phyloP scores from a whole-genome alignment of 2,113 vertebrate species.

The Zapornia atra region DNA sequence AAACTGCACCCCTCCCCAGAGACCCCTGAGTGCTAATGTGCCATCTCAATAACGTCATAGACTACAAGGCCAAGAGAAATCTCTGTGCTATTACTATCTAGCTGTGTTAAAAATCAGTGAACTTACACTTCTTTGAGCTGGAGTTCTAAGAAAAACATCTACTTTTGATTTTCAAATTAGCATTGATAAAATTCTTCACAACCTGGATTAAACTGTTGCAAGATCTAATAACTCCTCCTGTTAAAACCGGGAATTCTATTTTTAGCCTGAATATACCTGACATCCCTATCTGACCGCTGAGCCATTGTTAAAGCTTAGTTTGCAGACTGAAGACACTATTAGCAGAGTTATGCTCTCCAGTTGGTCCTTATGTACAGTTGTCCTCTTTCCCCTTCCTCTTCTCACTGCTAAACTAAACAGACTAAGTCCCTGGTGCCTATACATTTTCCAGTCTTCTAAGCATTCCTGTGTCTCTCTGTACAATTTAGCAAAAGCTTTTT shows the following conservation, averaged over 20 bases:
- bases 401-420: neutral
- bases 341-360: neutral
- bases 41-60: neutral
- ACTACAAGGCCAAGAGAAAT: neutral
- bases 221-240: neutral
- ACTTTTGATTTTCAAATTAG: conserved; percentile 21
- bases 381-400: neutral
- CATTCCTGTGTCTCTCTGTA: neutral
- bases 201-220: conserved; percentile 17
- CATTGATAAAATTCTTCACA: conserved; percentile 6
- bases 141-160: conserved; percentile 25
- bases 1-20: neutral
- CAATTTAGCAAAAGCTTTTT: neutral
- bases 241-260: neutral
- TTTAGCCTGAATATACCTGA: neutral
- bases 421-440: neutral
- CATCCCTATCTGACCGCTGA: neutral
- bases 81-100: neutral
- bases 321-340: neutral
- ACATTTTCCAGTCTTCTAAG: neutral
- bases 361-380: neutral
- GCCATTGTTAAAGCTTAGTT: neutral
- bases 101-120: neutral
- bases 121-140: neutral
- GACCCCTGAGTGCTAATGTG: neutral